Evolutionary conservation across 2,797 vertebrate species (phyloP), one percentile per base, ranked within the genome.

Genomic region (Phoxinus dragarum): DNA sequence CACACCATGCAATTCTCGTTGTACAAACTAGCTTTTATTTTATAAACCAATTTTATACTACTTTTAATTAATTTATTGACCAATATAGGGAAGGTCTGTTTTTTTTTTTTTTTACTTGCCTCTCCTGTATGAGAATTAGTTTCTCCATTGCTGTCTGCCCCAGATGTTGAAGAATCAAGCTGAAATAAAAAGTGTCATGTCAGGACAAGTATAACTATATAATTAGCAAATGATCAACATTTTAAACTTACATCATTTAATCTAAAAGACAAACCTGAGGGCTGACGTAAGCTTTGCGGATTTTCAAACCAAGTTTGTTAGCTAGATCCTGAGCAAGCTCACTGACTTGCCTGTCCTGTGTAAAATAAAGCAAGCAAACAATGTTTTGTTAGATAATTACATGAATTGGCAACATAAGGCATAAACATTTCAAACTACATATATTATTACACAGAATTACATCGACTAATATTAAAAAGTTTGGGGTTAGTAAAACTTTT

Each of bases 241-340:
- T 21, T 59, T 36, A 19, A 16, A 40, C 14, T 47, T 66, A 54
- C 6, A 36, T 12, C 0, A 61, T n/a, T 34, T 5, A 27, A 47
- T 67, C 49, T 73, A 52, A 36, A 74, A 34, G 27, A 75, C 87
- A 86, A 81, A 97, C 96, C 96, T 99, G 98, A 69, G 96, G 95
- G 90, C 98, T 98, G 91, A 98, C 95, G 40, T 99, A 99, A 0
- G 98, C 98, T 94, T 98, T 99, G 74, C 98, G 97, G 82, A 96
- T 96, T 81, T 97, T 97, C 88, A 99, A 89, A 64, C 98, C 98
- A 84, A 99, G 93, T 92, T 98, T 99, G 91, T 94, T 97, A 34
- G 98, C 98, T 89, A 99, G 95, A 89, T 99, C 97, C 94, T 99
- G 98, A 73, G 98, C 98, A 82, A 99, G 93, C 0, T 99, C 97